Base-by-base conservation (phyloP, 2,888 invertebrate species). In the Eilema depressum region DNA sequence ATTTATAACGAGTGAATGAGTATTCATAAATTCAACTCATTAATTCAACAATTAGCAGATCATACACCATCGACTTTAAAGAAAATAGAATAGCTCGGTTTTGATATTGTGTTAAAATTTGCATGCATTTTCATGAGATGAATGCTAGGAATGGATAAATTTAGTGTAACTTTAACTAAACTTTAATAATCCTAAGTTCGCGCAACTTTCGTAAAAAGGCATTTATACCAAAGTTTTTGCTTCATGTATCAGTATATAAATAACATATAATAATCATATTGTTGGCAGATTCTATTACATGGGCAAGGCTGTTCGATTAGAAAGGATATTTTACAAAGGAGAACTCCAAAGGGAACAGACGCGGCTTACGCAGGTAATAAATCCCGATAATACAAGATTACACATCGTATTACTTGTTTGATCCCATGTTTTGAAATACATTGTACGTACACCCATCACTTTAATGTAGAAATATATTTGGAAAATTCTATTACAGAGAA, bases 281-380 rank as follows among this genome's bases (percentile, higher is more conserved):
- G 57, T 73, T 87, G 88, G 33, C 86, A 95, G 95, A 86, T 94
- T 95, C 78, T 92, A 88, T 80, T 95, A 92, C 68, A 94, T 95
- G 90, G 93, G 94, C 61, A 95, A 94, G 86, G 91, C 95, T 41
- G 84, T 93, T 63, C 86, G 92, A 59, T 83, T 95, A 77, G 95
- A 95, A 85, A 91, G 86, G 83, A 93, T 93, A 86, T 93, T 92
- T 80, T 94, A 95, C 71, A 91, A 89, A 86, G 91, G 91, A 69
- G 93, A 94, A 82, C 86, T 86, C 74, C 92, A 92, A 78, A 92
- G 88, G 75, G 95, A 95, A 77, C 94, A 95, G 75, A 93, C 91
- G 75, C 86, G 88, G 63, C 85, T 95, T 11, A 95, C 95, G 25
- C 93, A 93, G 91, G 95, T 95, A 82, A 74, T 57, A 57, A 66